A percentile compares a stretch with the other conserved stretches of the same genome.
Conservation (phyloP, 2,888 invertebrate genomes). For the Palloptera scutellata region DNA sequence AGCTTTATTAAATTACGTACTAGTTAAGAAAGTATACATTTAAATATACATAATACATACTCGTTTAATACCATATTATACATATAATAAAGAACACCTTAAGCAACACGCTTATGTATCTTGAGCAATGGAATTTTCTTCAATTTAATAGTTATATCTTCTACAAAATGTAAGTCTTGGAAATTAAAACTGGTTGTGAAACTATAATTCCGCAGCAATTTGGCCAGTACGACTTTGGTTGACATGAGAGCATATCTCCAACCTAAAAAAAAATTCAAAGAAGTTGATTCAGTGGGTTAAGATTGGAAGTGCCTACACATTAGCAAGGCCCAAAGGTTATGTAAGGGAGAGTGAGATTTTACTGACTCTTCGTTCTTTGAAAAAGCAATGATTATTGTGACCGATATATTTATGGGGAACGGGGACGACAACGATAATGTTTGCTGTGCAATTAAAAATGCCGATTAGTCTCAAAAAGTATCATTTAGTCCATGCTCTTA, state of each 20-base stretch:
- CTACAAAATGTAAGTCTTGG: constrained; percentile 55
- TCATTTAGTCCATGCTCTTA: too few species aligned
- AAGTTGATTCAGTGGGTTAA: background rate
- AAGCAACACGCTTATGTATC: constrained; percentile 43
- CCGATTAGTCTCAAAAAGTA: too few species aligned
- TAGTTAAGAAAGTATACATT: background rate
- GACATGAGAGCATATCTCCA: constrained; percentile 57
- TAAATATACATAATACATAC: background rate
- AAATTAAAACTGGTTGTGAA: constrained; percentile 55
- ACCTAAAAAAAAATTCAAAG: constrained; percentile 44
- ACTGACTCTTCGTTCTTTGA: too few species aligned
- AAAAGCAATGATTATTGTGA: too few species aligned
- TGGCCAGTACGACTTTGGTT: constrained; percentile 54
- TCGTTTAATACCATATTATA: constrained; percentile 3
- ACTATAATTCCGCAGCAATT: constrained; percentile 53
- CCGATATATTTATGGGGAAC: too few species aligned
- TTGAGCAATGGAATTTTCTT: constrained; percentile 50
- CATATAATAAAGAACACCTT: constrained; percentile 8
- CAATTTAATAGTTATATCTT: constrained; percentile 57
- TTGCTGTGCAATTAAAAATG: too few species aligned
- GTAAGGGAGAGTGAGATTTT: too few species aligned
- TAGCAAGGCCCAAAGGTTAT: background rate
- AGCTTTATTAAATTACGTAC: background rate
- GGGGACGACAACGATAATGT: too few species aligned
- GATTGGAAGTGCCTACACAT: background rate